Conservation (phyloP, 2,113 vertebrate species). For the Chelonoidis abingdonii region DNA sequence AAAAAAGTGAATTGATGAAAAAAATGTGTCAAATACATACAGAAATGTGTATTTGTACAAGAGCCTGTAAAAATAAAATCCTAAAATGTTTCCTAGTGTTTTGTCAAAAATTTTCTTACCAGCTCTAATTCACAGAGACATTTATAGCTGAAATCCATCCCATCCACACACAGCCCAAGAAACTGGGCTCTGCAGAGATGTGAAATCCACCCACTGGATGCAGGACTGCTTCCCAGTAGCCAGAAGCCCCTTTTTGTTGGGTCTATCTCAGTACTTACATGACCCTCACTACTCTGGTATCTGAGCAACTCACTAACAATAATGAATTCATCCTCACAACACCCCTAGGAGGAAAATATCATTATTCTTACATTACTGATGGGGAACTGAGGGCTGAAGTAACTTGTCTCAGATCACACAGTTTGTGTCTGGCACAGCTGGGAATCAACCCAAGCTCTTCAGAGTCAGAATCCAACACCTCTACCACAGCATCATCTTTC, state of each 20-base stretch:
- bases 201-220: neutral
- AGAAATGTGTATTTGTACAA: neutral
- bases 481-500: fast-evolving
- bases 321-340: neutral
- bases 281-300: neutral
- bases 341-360: neutral
- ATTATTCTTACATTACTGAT: fast-evolving
- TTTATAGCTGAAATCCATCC: neutral
- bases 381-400: neutral
- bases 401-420: fast-evolving
- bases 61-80: neutral
- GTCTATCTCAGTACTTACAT: neutral
- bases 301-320: neutral
- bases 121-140: neutral
- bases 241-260: neutral
- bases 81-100: neutral
- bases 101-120: neutral
- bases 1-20: neutral
- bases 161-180: neutral
- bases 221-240: neutral
- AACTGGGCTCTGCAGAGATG: neutral
- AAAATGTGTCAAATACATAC: neutral
- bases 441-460: neutral
- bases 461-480: neutral
- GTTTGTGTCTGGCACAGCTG: neutral